Evolutionary conservation across 2,888 invertebrate genomes (phyloP).

Genomic region (Syrphus vitripennis): DNA sequence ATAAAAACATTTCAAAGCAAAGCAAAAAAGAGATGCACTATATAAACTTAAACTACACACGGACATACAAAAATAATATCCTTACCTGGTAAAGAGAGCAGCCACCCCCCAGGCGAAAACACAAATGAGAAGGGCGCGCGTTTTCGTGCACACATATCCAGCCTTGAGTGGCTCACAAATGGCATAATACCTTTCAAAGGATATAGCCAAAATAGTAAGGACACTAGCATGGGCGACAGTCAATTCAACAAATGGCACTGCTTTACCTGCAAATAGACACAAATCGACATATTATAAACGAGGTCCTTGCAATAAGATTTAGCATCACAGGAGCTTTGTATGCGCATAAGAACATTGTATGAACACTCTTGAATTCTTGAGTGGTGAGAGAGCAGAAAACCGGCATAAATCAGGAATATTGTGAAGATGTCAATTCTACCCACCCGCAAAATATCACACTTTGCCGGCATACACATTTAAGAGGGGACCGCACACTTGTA

Average conservation of each 20-base stretch:
- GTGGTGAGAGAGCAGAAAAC: background rate
- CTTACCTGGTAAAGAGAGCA: conserved; percentile 92
- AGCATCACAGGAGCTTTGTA: background rate
- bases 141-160: conserved; percentile 94
- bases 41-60: background rate
- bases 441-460: background rate
- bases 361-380: conserved; percentile 1
- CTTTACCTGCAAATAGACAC: conserved; percentile 87
- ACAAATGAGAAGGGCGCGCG: conserved; percentile 91
- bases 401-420: conserved; percentile 33
- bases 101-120: conserved; percentile 92
- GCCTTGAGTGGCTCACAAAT: conserved; percentile 96
- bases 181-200: conserved; percentile 94
- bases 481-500: conserved; percentile 31
- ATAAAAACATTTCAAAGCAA: background rate
- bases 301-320: background rate
- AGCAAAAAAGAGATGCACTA: conserved; percentile 6
- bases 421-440: conserved; percentile 15
- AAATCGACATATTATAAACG: conserved; percentile 57
- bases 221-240: conserved; percentile 96
- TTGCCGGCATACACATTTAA: background rate
- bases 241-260: conserved; percentile 95
- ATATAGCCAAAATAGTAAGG: conserved; percentile 95
- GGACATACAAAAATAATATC: conserved; percentile 50
- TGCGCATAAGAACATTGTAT: background rate